These are phyloP conservation scores for Phoxinus phoxinus DNA, from an alignment of 2,113 vertebrate genomes.

Conservation along the genomic window DNA sequence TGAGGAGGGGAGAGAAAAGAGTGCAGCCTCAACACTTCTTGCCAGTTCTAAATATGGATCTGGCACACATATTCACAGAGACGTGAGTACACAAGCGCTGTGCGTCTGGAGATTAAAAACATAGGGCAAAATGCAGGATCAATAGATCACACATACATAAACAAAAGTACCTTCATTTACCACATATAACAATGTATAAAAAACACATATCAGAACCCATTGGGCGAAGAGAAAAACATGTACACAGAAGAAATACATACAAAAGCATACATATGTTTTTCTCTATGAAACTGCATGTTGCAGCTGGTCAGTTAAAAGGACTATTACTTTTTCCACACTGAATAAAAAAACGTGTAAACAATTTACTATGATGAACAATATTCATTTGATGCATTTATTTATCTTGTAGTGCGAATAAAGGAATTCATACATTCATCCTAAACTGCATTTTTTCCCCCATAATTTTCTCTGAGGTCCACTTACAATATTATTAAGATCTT, in stretches of 20 bases:
- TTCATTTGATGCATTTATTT: neutral
- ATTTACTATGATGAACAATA: neutral
- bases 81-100: constrained; percentile 39
- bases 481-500: too few species aligned
- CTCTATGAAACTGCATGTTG: neutral
- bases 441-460: too few species aligned
- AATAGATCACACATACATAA: constrained; percentile 18
- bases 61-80: neutral
- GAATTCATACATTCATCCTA: too few species aligned
- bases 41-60: constrained; percentile 26
- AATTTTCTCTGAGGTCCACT: too few species aligned
- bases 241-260: too few species aligned
- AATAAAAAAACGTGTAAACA: neutral
- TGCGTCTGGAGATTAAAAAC: constrained; percentile 19
- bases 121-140: constrained; percentile 28
- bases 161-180: constrained; percentile 21
- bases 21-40: constrained; percentile 8
- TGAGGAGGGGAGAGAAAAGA: constrained; percentile 59
- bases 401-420: too few species aligned
- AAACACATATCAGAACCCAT: neutral
- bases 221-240: neutral
- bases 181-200: neutral
- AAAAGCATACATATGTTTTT: neutral
- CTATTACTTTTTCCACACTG: neutral
- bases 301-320: neutral